Conservation (phyloP, 2,797 vertebrate genomes). For the Scolopax rusticola region DNA sequence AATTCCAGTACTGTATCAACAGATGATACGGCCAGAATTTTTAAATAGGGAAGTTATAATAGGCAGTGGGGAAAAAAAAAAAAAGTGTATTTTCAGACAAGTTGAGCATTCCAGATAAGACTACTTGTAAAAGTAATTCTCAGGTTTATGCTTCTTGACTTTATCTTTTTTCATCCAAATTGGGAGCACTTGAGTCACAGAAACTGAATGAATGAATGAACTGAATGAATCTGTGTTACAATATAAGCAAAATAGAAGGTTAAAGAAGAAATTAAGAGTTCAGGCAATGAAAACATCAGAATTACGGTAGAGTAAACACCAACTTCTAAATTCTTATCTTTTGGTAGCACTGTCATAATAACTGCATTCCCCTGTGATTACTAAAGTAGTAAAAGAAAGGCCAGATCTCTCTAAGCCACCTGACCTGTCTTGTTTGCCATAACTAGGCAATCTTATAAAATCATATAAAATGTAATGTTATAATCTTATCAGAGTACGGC, state of each 20-base stretch:
- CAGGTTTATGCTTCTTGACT: not conserved
- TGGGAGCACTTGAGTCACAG: not conserved
- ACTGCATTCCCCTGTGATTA: not conserved
- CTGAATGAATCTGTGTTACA: not conserved
- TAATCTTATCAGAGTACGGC: not conserved
- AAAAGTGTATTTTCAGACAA: not conserved
- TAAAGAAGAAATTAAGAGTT: not conserved
- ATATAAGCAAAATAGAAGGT: not conserved
- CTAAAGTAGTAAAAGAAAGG: not conserved
- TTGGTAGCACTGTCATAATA: not conserved
- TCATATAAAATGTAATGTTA: no score
- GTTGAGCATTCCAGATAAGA: not conserved
- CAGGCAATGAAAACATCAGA: not conserved
- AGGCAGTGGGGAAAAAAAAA: no score
- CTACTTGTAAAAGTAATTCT: not conserved
- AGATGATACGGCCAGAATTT: not conserved
- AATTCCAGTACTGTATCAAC: not conserved
- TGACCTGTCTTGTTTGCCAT: not conserved
- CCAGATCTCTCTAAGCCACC: not conserved
- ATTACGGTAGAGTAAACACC: not conserved
- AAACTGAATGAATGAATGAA: not conserved
- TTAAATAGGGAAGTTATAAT: not conserved
- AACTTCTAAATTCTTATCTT: not conserved
- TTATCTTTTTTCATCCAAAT: not conserved
- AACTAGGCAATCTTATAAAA: not conserved